These are phyloP conservation scores for Daubentonia madagascariensis DNA, from an alignment of 2,113 vertebrate species.

Conservation along the genomic window DNA sequence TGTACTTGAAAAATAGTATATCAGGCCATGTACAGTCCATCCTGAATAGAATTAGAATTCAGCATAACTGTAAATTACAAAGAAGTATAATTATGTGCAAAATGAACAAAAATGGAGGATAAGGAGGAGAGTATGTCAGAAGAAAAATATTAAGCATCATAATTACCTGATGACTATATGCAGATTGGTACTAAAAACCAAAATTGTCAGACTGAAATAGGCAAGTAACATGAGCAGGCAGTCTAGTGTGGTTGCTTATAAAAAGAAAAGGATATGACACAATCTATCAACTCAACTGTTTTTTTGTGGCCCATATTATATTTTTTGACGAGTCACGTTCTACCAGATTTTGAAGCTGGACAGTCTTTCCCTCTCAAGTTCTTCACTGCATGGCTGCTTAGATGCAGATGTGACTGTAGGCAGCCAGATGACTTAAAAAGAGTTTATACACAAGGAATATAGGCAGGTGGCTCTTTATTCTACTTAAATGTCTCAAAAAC, in stretches of 20 bases:
- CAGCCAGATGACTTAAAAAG: not conserved
- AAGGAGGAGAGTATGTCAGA: not conserved
- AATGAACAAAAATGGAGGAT: not conserved
- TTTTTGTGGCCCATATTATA: not conserved
- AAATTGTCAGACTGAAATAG: not conserved
- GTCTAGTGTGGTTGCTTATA: not conserved
- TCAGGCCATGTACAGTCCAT: not conserved
- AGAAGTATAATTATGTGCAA: not conserved
- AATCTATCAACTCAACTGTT: not conserved
- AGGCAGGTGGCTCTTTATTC: not conserved
- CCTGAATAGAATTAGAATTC: conserved; percentile 1
- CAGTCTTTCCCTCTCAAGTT: not conserved
- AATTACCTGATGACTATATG: not conserved
- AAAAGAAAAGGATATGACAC: not conserved
- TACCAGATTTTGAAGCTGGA: not conserved
- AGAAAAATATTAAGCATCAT: not conserved
- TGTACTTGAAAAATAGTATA: not conserved
- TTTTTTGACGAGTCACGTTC: not conserved
- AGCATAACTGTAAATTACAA: not conserved
- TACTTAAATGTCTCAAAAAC: not conserved
- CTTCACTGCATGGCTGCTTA: not conserved
- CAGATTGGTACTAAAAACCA: not conserved
- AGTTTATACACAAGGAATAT: not conserved
- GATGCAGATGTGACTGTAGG: not conserved
- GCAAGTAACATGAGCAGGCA: not conserved